A percentile compares a stretch with the other conserved stretches of the same genome.
phyloP scores from a whole-genome alignment of 2,888 invertebrate genomes.

The Pocota personata region DNA sequence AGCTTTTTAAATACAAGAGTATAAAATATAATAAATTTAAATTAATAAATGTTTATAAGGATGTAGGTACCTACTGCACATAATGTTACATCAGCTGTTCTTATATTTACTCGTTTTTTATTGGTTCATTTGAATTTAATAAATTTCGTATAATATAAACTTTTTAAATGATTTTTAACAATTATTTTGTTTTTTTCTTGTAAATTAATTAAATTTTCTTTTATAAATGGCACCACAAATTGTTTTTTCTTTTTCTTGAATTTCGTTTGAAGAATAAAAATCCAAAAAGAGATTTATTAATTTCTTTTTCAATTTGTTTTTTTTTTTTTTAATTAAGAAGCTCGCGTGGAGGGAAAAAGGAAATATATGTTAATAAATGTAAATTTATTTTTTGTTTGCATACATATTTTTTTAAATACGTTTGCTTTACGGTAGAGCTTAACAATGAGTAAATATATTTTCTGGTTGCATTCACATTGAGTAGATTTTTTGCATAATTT shows the following conservation, averaged over 20 bases:
- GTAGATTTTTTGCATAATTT: background rate
- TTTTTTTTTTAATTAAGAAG: slow-evolving; percentile 1
- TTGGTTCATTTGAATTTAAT: slow-evolving; percentile 33
- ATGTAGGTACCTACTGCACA: no score
- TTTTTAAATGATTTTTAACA: slow-evolving; percentile 14
- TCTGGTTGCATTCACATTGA: slow-evolving; percentile 10
- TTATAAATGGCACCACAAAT: slow-evolving; percentile 29
- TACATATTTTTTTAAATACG: background rate
- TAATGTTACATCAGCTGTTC: background rate
- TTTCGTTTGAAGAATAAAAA: slow-evolving; percentile 14
- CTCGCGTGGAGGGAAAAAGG: slow-evolving; percentile 22
- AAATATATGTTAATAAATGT: slow-evolving; percentile 24
- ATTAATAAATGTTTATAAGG: background rate
- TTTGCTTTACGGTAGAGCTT: slow-evolving; percentile 13
- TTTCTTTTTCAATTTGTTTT: background rate
- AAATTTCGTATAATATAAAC: slow-evolving; percentile 24
- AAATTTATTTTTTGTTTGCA: slow-evolving; percentile 2
- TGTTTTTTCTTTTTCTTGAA: background rate
- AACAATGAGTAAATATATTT: slow-evolving; percentile 40
- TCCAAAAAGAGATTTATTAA: slow-evolving; percentile 5
- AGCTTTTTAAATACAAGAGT: no score
- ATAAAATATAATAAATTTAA: no score
- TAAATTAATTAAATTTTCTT: slow-evolving; percentile 20
- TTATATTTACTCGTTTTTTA: slow-evolving; percentile 1
- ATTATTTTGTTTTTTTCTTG: slow-evolving; percentile 13